These are phyloP conservation scores for Ernsta delagoae DNA, from an alignment of 2,888 invertebrate species.

Conservation along the genomic window DNA sequence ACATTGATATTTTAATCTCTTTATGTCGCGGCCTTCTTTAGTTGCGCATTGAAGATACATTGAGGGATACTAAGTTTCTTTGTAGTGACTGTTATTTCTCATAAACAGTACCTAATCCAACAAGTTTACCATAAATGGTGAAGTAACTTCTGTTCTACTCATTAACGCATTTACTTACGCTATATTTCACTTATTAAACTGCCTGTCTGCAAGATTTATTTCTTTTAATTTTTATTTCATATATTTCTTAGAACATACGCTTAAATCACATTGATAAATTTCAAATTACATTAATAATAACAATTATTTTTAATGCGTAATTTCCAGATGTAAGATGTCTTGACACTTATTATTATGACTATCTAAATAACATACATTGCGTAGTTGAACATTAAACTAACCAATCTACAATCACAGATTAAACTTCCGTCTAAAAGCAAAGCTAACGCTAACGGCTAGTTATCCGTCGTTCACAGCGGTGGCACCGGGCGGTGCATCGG, in stretches of 20 bases:
- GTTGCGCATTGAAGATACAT: too few relatives aligned
- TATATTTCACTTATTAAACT: too few relatives aligned
- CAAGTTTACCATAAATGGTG: neutral
- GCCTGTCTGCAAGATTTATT: neutral
- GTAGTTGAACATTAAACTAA: too few relatives aligned
- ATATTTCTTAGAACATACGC: too few relatives aligned
- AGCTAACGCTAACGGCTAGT: conserved; percentile 23
- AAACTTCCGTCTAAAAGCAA: neutral
- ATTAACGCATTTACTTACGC: neutral
- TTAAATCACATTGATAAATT: too few relatives aligned
- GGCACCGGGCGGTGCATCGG: conserved; percentile 53
- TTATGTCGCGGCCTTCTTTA: neutral
- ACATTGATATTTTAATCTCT: too few relatives aligned
- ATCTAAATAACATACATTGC: too few relatives aligned
- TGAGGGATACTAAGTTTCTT: neutral
- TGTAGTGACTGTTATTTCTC: neutral
- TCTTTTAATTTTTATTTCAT: too few relatives aligned
- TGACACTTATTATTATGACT: too few relatives aligned
- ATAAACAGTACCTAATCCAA: neutral
- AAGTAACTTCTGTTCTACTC: neutral
- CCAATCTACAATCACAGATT: neutral
- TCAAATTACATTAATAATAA: too few relatives aligned
- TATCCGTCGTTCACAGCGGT: conserved; percentile 32
- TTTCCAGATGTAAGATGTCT: too few relatives aligned
- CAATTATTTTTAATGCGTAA: too few relatives aligned